These are phyloP conservation scores for Acanthisitta chloris DNA, from an alignment of 2,113 vertebrate genomes.

Conservation along the genomic window DNA sequence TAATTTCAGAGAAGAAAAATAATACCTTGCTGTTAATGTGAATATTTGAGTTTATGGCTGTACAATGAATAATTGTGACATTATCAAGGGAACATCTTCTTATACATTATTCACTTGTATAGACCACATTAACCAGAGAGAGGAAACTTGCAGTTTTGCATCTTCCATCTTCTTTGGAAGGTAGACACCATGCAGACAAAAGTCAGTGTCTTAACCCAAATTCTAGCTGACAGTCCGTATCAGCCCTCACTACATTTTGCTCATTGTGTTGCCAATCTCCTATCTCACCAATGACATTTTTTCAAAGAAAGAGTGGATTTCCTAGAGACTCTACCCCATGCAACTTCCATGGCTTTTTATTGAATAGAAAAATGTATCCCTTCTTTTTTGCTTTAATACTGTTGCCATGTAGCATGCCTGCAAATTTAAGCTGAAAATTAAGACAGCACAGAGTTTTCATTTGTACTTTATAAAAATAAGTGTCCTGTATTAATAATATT, in stretches of 20 bases:
- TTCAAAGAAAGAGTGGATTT: slow-evolving; percentile 99
- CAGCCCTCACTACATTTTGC: slow-evolving; percentile 95
- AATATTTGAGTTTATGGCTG: slow-evolving; percentile 81
- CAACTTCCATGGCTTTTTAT: slow-evolving; percentile 96
- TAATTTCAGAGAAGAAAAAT: slow-evolving; percentile 83
- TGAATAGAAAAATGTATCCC: slow-evolving; percentile 83
- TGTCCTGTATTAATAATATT: background rate
- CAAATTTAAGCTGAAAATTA: slow-evolving; percentile 80
- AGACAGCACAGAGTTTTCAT: slow-evolving; percentile 71
- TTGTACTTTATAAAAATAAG: slow-evolving; percentile 52
- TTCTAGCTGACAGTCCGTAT: slow-evolving; percentile 98
- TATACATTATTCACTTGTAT: slow-evolving; percentile 85
- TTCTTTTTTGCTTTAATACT: slow-evolving; percentile 82
- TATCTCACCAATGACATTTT: slow-evolving; percentile 99
- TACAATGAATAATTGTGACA: slow-evolving; percentile 88
- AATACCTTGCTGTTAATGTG: slow-evolving; percentile 80
- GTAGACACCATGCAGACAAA: slow-evolving; percentile 92
- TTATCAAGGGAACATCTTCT: slow-evolving; percentile 82
- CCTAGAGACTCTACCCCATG: slow-evolving; percentile 98
- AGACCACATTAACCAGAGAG: slow-evolving; percentile 84
- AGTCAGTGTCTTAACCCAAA: slow-evolving; percentile 99
- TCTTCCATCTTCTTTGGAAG: slow-evolving; percentile 92
- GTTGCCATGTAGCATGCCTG: slow-evolving; percentile 75
- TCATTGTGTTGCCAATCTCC: slow-evolving; percentile 99
- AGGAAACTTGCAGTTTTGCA: slow-evolving; percentile 89